Evolutionary conservation across 1,140 invertebrate species (phyloP).

Genomic region (Drosophila pandora): DNA sequence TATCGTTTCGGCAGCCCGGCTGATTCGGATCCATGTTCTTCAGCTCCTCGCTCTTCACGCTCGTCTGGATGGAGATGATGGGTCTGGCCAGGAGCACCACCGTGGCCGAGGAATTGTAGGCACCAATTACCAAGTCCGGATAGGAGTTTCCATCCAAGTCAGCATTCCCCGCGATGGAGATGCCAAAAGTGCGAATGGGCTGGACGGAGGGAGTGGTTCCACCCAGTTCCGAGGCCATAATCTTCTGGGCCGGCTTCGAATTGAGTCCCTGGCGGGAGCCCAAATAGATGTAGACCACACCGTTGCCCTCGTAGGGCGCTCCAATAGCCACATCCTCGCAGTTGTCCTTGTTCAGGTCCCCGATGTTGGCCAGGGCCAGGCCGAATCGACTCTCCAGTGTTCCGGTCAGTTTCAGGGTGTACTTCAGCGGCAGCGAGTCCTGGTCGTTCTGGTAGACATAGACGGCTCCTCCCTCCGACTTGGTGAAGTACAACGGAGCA

Average conservation of each 20-base stretch:
- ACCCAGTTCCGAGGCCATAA: constrained; percentile 82
- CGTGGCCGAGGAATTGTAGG: constrained; percentile 85
- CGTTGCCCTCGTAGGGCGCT: constrained; percentile 94
- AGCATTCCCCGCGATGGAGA: constrained; percentile 93
- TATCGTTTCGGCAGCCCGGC: constrained; percentile 88
- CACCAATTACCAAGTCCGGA: constrained; percentile 95
- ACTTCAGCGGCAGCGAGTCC: constrained; percentile 84
- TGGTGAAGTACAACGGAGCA: constrained; percentile 95
- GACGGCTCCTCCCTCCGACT: constrained; percentile 93
- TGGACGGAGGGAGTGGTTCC: constrained; percentile 80
- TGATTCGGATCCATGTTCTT: constrained; percentile 92
- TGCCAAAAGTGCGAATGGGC: constrained; percentile 91
- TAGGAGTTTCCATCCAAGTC: constrained; percentile 97
- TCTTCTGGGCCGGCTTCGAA: constrained; percentile 88
- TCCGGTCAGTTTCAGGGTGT: constrained; percentile 88
- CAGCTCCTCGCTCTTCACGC: constrained; percentile 85
- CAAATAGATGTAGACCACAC: constrained; percentile 94
- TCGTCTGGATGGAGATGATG: constrained; percentile 93
- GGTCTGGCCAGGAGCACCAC: constrained; percentile 91
- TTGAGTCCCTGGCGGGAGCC: constrained; percentile 91
- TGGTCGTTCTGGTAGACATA: constrained; percentile 92
- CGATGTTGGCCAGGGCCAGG: constrained; percentile 92
- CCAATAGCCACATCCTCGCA: constrained; percentile 96
- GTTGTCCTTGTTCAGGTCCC: constrained; percentile 96
- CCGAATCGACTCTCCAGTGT: constrained; percentile 93